Conservation (phyloP, 2,888 invertebrate genomes). For the Tupiocoris notatus region DNA sequence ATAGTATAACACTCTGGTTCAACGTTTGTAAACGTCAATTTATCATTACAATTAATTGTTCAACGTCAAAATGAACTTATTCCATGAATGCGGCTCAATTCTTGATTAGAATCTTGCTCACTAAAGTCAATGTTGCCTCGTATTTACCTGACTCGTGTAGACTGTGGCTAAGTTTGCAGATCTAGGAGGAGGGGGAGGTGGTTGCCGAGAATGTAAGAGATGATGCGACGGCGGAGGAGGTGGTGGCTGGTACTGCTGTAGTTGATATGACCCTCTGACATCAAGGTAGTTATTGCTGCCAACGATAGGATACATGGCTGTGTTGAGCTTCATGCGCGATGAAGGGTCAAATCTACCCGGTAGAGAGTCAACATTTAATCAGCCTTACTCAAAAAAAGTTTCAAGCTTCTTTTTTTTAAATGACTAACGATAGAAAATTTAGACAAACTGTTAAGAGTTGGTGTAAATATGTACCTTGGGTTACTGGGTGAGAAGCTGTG, state of each 20-base stretch:
- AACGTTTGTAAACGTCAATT: too few species aligned
- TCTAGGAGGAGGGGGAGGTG: slow-evolving; percentile 62
- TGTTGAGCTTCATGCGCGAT: slow-evolving; percentile 50
- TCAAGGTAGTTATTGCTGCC: slow-evolving; percentile 65
- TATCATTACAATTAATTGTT: too few species aligned
- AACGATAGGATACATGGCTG: slow-evolving; percentile 59
- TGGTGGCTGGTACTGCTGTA: slow-evolving; percentile 54
- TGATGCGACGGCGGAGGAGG: slow-evolving; percentile 55
- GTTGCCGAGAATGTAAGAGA: slow-evolving; percentile 55
- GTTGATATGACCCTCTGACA: slow-evolving; percentile 58
- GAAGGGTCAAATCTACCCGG: slow-evolving; percentile 51
- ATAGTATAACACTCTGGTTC: too few species aligned
- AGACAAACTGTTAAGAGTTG: too few species aligned
- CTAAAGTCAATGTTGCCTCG: too few species aligned
- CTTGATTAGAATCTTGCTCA: too few species aligned
- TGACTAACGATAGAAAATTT: too few species aligned
- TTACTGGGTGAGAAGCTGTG: slow-evolving; percentile 56
- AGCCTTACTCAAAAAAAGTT: too few species aligned
- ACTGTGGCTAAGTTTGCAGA: slow-evolving; percentile 70
- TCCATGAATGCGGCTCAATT: too few species aligned
- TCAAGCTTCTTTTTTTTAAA: too few species aligned
- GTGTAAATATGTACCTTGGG: slow-evolving; percentile 53
- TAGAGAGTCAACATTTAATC: too few species aligned
- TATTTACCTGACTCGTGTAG: slow-evolving; percentile 66
- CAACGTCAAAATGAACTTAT: too few species aligned